Base-by-base conservation (phyloP, 2,888 invertebrate genomes). In the Drosophila prostipennis region DNA sequence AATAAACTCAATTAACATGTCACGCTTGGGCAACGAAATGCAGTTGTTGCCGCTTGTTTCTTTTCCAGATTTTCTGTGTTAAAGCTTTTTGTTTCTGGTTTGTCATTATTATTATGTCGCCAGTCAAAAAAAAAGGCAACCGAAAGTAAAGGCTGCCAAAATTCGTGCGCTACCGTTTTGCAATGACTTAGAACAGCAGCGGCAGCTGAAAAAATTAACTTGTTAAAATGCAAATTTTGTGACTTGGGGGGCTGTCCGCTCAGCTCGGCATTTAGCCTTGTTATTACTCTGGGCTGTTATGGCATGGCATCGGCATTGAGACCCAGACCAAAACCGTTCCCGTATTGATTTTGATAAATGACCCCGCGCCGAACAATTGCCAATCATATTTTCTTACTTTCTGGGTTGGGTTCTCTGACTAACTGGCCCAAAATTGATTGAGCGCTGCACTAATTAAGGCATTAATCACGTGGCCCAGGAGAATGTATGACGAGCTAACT, bases 211-310 rank as follows among this genome's bases (percentile, higher is more conserved):
- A 77, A 87, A 87, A 88, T 88, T 89, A 89, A 87, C 87, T 88
- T 89, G 87, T 88, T 89, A 87, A 89, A 88, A 89, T 89, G 89
- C 84, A 88, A 89, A 88, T 88, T 86, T 80, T 65, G 48, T 75
- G 69, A 51, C 72, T 79, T 64, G 67, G 54, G 76, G 73, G 70
- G 72, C 59, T 84, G 63, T 43, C 64, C 45, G 68, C 55, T 40
- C 55, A 61, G 72, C 63, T 71, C 68, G 76, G 69, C 61, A 80
- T 80, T 61, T 65, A 59, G 71, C 72, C 73, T 77, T 71, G 61
- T 77, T 78, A 63, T 70, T 70, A 64, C 71, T 71, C 29, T 29
- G 29, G 29, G 29, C 23, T 51, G 26, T 26, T 26, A 26, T 26
- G 63, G 59, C 56, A 73, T 77, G 86, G 81, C 82, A 82, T 78